Conservation (phyloP, 2,113 vertebrate genomes). For the Pyrgilauda ruficollis region DNA sequence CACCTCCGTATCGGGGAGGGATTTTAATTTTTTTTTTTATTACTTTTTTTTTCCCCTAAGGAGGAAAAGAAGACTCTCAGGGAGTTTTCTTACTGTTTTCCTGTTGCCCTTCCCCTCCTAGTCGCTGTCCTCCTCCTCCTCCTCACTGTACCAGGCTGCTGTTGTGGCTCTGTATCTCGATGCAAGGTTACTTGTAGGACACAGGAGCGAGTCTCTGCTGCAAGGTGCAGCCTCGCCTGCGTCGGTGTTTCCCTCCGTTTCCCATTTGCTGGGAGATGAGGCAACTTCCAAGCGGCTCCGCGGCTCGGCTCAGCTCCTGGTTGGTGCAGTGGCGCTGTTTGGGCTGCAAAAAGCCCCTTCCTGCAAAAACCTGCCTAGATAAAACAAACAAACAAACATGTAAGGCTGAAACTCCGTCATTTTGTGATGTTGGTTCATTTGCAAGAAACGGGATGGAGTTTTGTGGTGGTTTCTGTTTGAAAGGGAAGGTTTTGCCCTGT, state of each 20-base stretch:
- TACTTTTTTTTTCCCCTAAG: neutral
- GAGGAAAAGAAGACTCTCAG: neutral
- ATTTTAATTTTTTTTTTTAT: neutral
- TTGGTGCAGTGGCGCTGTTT: neutral
- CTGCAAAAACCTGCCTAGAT: neutral
- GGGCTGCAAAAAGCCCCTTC: neutral
- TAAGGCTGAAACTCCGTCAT: neutral
- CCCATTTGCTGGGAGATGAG: neutral
- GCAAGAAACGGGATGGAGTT: neutral
- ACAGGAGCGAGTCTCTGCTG: neutral
- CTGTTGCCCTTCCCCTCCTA: neutral
- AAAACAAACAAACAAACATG: neutral
- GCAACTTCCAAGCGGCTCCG: neutral
- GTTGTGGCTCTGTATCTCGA: neutral
- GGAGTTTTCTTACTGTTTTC: neutral
- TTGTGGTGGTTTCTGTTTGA: neutral
- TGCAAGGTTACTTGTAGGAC: conserved; percentile 70
- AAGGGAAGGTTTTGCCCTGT: neutral
- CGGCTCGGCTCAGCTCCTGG: neutral
- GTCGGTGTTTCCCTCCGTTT: neutral
- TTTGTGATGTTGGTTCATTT: neutral
- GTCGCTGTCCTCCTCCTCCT: neutral
- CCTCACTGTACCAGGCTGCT: neutral
- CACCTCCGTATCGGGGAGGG: rapidly evolving
- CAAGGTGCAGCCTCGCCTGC: conserved; percentile 3